Percentiles rank a stretch among this genome's conserved stretches.
Conservation (phyloP, 2,797 vertebrate genomes). For the Phaenicophaeus curvirostris region DNA sequence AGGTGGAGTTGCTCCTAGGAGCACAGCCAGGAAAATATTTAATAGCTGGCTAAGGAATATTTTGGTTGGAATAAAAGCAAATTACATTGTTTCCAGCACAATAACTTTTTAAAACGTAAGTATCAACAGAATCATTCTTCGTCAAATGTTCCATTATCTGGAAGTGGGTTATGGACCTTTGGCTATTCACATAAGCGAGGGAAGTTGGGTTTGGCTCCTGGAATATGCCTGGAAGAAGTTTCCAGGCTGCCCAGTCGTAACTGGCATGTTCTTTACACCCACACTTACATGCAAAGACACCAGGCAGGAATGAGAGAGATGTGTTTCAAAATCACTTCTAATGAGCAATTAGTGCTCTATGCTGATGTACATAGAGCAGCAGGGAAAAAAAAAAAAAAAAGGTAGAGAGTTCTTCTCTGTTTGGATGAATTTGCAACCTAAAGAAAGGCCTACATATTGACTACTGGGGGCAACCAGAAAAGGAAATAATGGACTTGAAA, state of each 20-base stretch:
- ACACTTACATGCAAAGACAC: not conserved
- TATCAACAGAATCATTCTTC: conserved; percentile 34
- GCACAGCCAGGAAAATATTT: conserved; percentile 63
- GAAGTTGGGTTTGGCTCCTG: conserved; percentile 22
- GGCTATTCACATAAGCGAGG: not conserved
- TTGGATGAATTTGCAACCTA: not conserved
- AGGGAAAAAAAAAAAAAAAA: not conserved
- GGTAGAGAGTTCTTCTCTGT: not conserved
- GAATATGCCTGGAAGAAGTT: conserved; percentile 13
- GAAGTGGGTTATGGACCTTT: not conserved
- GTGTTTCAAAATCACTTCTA: conserved; percentile 15
- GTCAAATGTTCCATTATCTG: conserved; percentile 50
- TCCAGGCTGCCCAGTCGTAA: not conserved
- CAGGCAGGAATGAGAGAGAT: not conserved
- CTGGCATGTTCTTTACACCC: not conserved
- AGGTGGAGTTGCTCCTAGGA: conserved; percentile 32
- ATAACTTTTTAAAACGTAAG: conserved; percentile 41
- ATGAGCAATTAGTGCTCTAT: not conserved
- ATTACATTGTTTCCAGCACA: conserved; percentile 66
- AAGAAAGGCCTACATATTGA: not conserved
- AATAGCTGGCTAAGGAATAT: conserved; percentile 44
- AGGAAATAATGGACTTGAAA: not conserved
- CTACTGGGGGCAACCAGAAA: not conserved
- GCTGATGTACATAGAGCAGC: not conserved
- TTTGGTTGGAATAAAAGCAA: conserved; percentile 61